Evolutionary conservation across 2,888 invertebrate species (phyloP).

Genomic region (Colletes collaris): DNA sequence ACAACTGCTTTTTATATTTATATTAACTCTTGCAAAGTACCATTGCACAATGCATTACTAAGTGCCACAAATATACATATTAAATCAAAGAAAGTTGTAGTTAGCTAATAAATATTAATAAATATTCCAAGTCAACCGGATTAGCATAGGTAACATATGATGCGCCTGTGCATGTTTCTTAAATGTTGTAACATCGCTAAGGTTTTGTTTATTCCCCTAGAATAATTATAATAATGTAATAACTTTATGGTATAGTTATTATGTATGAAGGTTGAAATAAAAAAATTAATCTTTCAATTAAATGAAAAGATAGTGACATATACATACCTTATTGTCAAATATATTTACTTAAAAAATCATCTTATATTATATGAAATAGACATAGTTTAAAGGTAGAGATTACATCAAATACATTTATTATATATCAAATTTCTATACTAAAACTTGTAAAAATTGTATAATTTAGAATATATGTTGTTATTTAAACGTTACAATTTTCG

Average conservation of each 20-base stretch:
- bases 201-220: constrained; percentile 2
- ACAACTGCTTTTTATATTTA: constrained; percentile 31
- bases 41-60: constrained; percentile 8
- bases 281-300: not conserved
- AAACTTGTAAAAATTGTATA: not conserved
- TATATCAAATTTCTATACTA: not conserved
- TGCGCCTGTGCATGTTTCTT: not conserved
- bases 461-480: not conserved
- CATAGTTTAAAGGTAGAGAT: not conserved
- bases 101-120: constrained; percentile 22
- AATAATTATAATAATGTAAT: not conserved
- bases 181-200: not conserved
- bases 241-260: constrained; percentile 7
- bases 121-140: constrained; percentile 7
- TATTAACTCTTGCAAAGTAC: constrained; percentile 24
- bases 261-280: not conserved
- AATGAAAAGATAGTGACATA: not conserved
- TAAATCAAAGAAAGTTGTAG: constrained; percentile 19
- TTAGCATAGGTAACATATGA: constrained; percentile 3
- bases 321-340: not conserved
- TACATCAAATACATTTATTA: not conserved
- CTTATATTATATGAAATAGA: not conserved
- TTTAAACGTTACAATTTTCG: not conserved
- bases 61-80: constrained; percentile 18
- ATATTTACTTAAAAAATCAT: constrained; percentile 3